These are phyloP conservation scores for Siniperca knerii DNA, from an alignment of 2,113 vertebrate species.

Conservation along the genomic window DNA sequence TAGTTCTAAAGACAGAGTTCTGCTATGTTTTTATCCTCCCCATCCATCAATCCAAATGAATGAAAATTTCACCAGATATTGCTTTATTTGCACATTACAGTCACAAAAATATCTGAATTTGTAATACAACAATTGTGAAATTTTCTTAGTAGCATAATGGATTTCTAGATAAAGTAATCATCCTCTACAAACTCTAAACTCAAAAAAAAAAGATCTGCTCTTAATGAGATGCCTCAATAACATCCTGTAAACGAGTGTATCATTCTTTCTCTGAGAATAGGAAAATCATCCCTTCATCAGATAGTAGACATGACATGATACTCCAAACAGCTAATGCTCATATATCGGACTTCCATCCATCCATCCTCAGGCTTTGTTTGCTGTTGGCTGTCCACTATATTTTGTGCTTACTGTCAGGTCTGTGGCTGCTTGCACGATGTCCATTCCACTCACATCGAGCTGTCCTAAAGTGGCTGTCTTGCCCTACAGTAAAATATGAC, in stretches of 20 bases:
- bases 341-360: constrained; percentile 36
- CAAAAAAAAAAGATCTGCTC: neutral
- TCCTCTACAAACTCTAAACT: neutral
- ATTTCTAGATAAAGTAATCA: constrained; percentile 7
- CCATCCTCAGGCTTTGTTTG: constrained; percentile 50
- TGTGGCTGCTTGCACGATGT: constrained; percentile 36
- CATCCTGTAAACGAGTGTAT: neutral
- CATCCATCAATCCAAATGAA: constrained; percentile 25
- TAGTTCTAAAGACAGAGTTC: constrained; percentile 47
- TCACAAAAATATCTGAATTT: neutral
- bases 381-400: constrained; percentile 55
- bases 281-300: constrained; percentile 19
- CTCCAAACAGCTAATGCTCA: constrained; percentile 38
- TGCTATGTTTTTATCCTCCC: neutral
- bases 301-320: constrained; percentile 36
- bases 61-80: constrained; percentile 15
- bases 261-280: constrained; percentile 5
- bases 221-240: constrained; percentile 43
- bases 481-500: constrained; percentile 54
- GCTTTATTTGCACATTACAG: constrained; percentile 29
- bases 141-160: constrained; percentile 6
- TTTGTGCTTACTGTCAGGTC: constrained; percentile 61
- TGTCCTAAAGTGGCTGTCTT: constrained; percentile 37
- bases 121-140: neutral
- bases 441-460: constrained; percentile 66